Percentiles rank a stretch among this genome's conserved stretches.
Conservation (phyloP, 1,140 invertebrate genomes). For the Lucilia cuprina region DNA sequence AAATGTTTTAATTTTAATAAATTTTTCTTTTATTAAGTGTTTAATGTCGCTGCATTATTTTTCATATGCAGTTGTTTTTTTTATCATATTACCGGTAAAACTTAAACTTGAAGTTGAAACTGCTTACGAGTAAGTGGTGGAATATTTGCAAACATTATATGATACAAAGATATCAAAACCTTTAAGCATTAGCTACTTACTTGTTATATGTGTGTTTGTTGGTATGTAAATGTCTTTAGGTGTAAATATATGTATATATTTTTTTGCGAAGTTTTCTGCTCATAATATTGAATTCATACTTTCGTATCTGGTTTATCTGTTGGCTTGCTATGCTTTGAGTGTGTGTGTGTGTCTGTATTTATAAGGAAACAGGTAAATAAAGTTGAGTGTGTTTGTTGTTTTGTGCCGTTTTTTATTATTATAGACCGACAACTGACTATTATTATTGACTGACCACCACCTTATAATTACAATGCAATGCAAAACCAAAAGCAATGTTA, state of each 20-base stretch:
- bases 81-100: background rate
- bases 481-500: background rate
- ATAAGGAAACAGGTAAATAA: constrained; percentile 8
- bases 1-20: background rate
- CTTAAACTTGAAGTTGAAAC: background rate
- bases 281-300: background rate
- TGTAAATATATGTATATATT: background rate
- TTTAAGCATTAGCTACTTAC: background rate
- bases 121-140: background rate
- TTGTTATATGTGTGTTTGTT: background rate
- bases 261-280: background rate
- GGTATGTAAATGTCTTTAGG: background rate
- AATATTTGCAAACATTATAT: background rate
- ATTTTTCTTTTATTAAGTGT: background rate
- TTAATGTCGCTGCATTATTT: background rate
- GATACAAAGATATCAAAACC: background rate
- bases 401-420: background rate
- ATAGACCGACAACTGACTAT: background rate
- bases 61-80: background rate
- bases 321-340: background rate
- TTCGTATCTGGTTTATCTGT: background rate
- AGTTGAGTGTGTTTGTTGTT: background rate
- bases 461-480: constrained; percentile 15
- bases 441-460: constrained; percentile 15
- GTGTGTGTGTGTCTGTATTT: background rate